A percentile compares a stretch with the other conserved stretches of the same genome.
Evolutionary conservation across 2,888 invertebrate genomes (phyloP).

Genomic region (Clusia tigrina): DNA sequence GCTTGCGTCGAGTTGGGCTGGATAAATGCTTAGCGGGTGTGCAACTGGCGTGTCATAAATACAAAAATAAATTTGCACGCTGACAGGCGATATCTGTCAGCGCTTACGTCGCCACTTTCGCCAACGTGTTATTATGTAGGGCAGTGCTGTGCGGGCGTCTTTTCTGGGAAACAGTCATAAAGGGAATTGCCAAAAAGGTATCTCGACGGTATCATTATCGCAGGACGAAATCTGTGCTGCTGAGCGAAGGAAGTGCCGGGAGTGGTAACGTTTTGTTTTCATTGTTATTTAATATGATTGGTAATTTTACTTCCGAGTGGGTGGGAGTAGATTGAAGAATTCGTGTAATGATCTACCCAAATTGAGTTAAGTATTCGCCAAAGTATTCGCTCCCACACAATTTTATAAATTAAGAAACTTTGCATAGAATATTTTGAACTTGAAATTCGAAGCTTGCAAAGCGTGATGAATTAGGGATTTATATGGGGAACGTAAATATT

Average conservation of each 20-base stretch:
- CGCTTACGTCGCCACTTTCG: slow-evolving; percentile 37
- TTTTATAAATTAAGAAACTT: no score
- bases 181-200: slow-evolving; percentile 54
- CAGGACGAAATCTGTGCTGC: slow-evolving; percentile 19
- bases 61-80: slow-evolving; percentile 57
- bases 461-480: no score
- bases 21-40: slow-evolving; percentile 24
- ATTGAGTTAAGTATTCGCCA: no score
- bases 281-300: slow-evolving; percentile 41
- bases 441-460: no score
- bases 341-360: no score
- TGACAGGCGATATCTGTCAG: slow-evolving; percentile 44
- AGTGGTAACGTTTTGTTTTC: slow-evolving; percentile 34
- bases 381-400: no score
- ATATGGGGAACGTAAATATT: no score
- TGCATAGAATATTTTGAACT: no score
- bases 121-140: slow-evolving; percentile 26
- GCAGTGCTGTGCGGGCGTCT: not conserved
- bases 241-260: slow-evolving; percentile 5
- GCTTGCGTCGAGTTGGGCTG: not conserved
- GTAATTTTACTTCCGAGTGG: slow-evolving; percentile 40
- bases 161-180: slow-evolving; percentile 37
- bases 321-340: no score
- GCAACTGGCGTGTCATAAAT: slow-evolving; percentile 58
- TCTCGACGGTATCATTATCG: slow-evolving; percentile 54